Percentiles rank a stretch among this genome's conserved stretches.
Evolutionary conservation across 2,113 vertebrate species (phyloP).

Genomic region (Vicugna pacos): DNA sequence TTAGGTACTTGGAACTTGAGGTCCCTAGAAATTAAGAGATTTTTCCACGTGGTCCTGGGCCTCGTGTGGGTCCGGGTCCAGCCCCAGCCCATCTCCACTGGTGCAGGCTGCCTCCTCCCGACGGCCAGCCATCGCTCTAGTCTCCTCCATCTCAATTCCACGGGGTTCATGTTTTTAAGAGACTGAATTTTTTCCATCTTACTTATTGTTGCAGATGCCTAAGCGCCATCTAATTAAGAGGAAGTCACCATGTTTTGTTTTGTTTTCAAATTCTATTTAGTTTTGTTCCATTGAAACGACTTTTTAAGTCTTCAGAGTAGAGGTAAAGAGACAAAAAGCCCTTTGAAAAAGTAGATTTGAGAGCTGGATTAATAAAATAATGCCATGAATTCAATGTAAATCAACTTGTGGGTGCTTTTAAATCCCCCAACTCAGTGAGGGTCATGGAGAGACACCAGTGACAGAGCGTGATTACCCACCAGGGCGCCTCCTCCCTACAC

Average conservation of each 20-base stretch:
- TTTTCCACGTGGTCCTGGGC: not conserved
- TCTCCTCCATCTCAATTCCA: not conserved
- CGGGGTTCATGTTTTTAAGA: slow-evolving; percentile 5
- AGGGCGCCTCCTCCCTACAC: not conserved
- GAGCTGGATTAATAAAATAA: not conserved
- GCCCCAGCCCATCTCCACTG: fast-evolving
- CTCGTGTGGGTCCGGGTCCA: not conserved
- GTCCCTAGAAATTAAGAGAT: not conserved
- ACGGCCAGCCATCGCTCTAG: not conserved
- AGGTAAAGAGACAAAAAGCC: not conserved
- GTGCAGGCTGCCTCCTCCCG: not conserved
- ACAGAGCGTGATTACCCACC: not conserved
- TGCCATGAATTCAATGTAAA: not conserved
- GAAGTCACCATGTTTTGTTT: slow-evolving; percentile 23
- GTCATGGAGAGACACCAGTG: not conserved
- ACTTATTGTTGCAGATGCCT: not conserved
- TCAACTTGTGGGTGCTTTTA: slow-evolving; percentile 20
- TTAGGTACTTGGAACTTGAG: not conserved
- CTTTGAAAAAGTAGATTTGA: slow-evolving; percentile 26
- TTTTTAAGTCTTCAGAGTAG: slow-evolving; percentile 30
- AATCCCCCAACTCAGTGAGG: not conserved
- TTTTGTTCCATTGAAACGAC: slow-evolving; percentile 55
- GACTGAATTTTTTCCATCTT: not conserved
- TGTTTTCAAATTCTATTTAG: slow-evolving; percentile 18
- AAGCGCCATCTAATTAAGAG: not conserved